Base-by-base conservation (phyloP, 2,797 vertebrate genomes). In the Thunnus albacares region DNA sequence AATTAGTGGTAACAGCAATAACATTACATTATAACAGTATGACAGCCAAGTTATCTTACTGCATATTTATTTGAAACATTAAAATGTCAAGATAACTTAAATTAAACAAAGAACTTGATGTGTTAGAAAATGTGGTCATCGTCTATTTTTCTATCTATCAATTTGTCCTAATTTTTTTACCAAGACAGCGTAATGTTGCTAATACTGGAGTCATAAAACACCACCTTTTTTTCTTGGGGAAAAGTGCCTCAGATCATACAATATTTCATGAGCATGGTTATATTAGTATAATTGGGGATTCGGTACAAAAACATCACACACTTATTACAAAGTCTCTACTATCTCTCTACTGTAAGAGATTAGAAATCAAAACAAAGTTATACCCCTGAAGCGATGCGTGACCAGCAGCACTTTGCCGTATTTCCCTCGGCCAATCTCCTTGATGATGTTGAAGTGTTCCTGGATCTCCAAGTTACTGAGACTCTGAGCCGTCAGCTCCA, bases 391-490 rank as follows among this genome's bases (percentile, higher is more conserved):
- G 63, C 95, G 94, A 74, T 96, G 96, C 1, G 94, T 96, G 84
- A 96, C 96, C 81, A 96, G 91, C 76, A 96, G 90, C 70, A 96
- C 96, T 74, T 90, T 93, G 55, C 96, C 96, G 3, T 96, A 96
- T 85, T 96, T 96, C 9, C 96, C 96, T 1, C 95, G 89, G 22
- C 96, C 96, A 2, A 96, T 96, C 87, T 96, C 96, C 84, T 96
- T 96, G 77, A 96, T 80, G 63, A 96, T 30, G 53, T 96, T 94
- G 77, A 96, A 96, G 77, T 92, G 95, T 28, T 96, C 96, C 63
- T 92, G 90, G 82, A 97, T 95, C 90, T 96, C 95, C 74, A 94
- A 90, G 18, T 92, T 75, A 65, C 89, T 63, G 41, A 96, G 89
- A 68, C 95, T 96, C 92, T 96, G 96, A 0, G 95, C 93, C 5